Conservation (phyloP, 2,888 invertebrate genomes). For the Tachina lurida region DNA sequence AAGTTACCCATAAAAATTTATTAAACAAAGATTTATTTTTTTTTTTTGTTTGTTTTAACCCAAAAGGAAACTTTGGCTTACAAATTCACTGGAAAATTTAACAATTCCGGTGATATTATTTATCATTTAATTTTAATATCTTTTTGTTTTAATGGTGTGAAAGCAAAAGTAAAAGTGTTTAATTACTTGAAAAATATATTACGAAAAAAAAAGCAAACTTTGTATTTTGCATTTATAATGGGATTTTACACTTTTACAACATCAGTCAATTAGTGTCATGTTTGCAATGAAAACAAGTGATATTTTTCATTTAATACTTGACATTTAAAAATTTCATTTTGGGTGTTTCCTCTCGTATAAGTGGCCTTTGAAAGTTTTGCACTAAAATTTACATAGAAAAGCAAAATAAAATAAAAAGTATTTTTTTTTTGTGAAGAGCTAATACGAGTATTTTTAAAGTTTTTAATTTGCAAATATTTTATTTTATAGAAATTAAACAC, state of each 20-base stretch:
- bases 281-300: conserved; percentile 21
- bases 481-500: too few relatives aligned
- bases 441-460: too few relatives aligned
- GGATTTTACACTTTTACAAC: neutral
- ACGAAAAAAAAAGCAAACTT: neutral
- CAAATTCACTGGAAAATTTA: conserved; percentile 28
- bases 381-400: too few relatives aligned
- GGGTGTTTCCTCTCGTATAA: too few relatives aligned
- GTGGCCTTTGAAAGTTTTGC: too few relatives aligned
- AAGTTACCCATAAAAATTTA: conserved; percentile 33
- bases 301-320: conserved; percentile 4
- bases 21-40: conserved; percentile 1
- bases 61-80: conserved; percentile 2
- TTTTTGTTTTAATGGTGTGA: conserved; percentile 15
- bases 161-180: conserved; percentile 44
- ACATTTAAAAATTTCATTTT: too few relatives aligned
- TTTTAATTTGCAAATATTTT: too few relatives aligned
- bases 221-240: conserved; percentile 4
- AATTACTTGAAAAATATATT: conserved; percentile 6
- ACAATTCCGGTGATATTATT: conserved; percentile 9
- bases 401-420: too few relatives aligned
- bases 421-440: too few relatives aligned
- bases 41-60: neutral
- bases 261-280: conserved; percentile 2
- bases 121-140: neutral